Conservation (phyloP, 2,888 invertebrate species). For the Diogma glabrata region DNA sequence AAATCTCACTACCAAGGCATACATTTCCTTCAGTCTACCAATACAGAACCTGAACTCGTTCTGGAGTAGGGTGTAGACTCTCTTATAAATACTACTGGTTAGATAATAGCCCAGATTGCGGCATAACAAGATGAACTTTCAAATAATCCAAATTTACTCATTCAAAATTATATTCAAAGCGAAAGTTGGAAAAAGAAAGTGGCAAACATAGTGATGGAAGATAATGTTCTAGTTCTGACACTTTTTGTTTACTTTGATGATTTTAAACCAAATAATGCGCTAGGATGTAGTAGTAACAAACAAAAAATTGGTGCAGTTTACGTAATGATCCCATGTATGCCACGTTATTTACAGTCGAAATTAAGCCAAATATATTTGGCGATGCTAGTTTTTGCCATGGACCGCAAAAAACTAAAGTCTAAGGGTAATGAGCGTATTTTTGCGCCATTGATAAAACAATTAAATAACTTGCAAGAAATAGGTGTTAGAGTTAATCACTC, state of each 20-base stretch:
- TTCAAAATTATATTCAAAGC: neutral
- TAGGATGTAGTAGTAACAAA: neutral
- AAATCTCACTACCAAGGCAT: too few relatives aligned
- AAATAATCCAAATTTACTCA: neutral
- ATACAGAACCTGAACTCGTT: too few relatives aligned
- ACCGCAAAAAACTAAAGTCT: neutral
- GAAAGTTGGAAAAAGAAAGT: conserved; percentile 1
- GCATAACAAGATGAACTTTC: too few relatives aligned
- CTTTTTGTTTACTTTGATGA: neutral
- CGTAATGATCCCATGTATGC: neutral
- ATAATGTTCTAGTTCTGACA: neutral
- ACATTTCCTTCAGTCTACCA: too few relatives aligned
- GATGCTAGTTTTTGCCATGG: neutral
- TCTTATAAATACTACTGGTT: too few relatives aligned
- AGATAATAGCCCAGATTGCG: too few relatives aligned
- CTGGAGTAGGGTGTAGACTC: too few relatives aligned
- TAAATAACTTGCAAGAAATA: neutral
- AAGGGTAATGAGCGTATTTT: neutral
- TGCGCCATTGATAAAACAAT: neutral
- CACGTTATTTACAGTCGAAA: neutral
- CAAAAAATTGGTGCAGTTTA: neutral
- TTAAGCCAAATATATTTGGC: neutral
- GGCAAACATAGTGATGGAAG: neutral
- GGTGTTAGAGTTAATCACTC: neutral
- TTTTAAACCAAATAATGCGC: neutral